Evolutionary conservation across 2,113 vertebrate species (phyloP), one percentile per base, ranked within the genome.

Genomic region (Tursiops truncatus): DNA sequence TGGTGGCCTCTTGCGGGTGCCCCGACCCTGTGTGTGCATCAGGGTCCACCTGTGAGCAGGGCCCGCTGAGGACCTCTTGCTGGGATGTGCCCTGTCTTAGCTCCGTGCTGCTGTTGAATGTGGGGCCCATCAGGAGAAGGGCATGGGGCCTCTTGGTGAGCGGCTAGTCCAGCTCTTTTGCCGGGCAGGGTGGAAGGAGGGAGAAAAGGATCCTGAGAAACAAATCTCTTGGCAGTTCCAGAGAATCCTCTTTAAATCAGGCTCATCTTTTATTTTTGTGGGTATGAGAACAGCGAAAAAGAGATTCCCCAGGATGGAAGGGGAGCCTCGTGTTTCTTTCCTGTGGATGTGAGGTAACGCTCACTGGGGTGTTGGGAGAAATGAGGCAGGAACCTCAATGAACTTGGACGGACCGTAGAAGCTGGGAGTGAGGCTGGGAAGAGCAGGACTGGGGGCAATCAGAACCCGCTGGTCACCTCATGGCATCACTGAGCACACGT

Each of bases 401-500:
- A 13, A 23, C 56, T 81, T 2, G 67, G 82, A 20, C 8, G 62
- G 87, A 65, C 26, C 4, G 1, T 26, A 18, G 76, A 77, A 25
- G 21, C 38, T 71, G 38, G 31, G 56, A 85, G 71, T 15, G 70
- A 77, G 21, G 21, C 44, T 71, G 47, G 31, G 56, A 81, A 81
- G 60, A 41, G 67, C 20, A 25, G 31, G 36, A 12, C 14, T 6
- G 14, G 70, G 77, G 53, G 11, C 20, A 14, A 41, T 53, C 58
- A 77, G 77, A 74, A 88, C 63, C 74, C 76, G 70, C 62, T 47
- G 70, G 62, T 94, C 96, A 70, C 89, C 77, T 76, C 70, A 68
- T 73, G 70, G 50, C 60, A 18, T 65, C 67, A 31, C 58, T 0
- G 26, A 93, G 92, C 68, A 70, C 76, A 85, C 36, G 3, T 84